A percentile compares a stretch with the other conserved stretches of the same genome.
phyloP scores from a whole-genome alignment of 2,888 invertebrate genomes.

The Unio delphinus region DNA sequence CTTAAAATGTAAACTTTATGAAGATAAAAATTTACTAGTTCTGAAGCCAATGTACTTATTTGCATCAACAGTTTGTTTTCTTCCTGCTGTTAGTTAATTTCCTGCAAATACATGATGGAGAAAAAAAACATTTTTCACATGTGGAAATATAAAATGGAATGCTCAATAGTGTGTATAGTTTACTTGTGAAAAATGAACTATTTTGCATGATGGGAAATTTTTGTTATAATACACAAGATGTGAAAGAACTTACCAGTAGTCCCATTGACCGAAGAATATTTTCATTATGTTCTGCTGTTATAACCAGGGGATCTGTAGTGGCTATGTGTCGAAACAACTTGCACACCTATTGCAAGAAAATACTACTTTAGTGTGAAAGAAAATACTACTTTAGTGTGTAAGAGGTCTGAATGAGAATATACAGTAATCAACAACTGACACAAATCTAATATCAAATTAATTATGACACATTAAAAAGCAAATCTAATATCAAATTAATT shows the following conservation, averaged over 20 bases:
- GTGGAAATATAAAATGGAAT: not conserved
- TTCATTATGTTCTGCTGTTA: conserved; percentile 96
- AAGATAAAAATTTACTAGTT: too few relatives aligned
- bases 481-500: not conserved
- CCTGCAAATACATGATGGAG: not conserved
- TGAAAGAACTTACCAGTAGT: conserved; percentile 79
- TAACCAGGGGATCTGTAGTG: conserved; percentile 92
- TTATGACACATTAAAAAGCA: too few relatives aligned
- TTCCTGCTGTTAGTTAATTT: too few relatives aligned
- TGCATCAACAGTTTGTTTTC: too few relatives aligned
- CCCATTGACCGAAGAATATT: conserved; percentile 95
- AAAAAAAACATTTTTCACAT: not conserved
- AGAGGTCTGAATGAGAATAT: too few relatives aligned
- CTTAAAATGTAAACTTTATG: too few relatives aligned
- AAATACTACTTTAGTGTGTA: too few relatives aligned
- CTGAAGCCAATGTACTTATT: too few relatives aligned
- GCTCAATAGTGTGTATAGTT: too few relatives aligned
- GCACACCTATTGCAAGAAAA: conserved; percentile 81
- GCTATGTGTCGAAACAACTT: conserved; percentile 96
- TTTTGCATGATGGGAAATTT: not conserved
- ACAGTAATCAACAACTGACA: too few relatives aligned
- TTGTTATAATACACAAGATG: not conserved
- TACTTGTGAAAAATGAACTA: not conserved
- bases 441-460: not conserved
- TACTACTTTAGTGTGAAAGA: not conserved